These are phyloP conservation scores for Myotis lucifugus DNA, from an alignment of 2,113 vertebrate species.

Conservation along the genomic window DNA sequence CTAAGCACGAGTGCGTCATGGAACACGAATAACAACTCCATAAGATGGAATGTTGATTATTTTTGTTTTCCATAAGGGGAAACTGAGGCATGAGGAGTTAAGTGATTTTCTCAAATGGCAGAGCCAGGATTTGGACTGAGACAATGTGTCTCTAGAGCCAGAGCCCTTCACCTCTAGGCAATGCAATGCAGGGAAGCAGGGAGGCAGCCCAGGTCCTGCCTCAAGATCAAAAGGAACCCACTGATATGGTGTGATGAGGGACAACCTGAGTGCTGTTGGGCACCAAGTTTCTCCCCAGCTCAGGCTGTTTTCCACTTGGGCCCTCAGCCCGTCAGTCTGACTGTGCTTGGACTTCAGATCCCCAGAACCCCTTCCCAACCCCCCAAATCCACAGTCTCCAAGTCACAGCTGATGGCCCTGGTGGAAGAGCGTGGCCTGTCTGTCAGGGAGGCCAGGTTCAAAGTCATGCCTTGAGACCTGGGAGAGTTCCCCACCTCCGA, in stretches of 20 bases:
- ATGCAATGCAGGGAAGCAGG: neutral
- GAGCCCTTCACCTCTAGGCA: neutral
- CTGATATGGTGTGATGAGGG: neutral
- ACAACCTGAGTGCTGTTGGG: neutral
- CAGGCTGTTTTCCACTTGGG: neutral
- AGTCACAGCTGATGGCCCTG: neutral
- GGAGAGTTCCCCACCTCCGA: neutral
- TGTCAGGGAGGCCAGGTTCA: neutral
- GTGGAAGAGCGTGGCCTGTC: neutral
- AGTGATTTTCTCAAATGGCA: neutral
- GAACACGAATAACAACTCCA: neutral
- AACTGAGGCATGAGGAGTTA: neutral
- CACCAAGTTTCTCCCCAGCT: neutral
- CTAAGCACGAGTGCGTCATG: neutral
- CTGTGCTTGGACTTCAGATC: neutral
- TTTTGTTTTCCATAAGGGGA: neutral
- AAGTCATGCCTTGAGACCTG: neutral
- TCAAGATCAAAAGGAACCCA: neutral
- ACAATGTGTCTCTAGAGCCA: neutral
- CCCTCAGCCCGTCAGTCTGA: neutral
- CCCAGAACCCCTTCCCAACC: neutral
- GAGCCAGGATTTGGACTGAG: neutral
- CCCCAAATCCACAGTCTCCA: neutral
- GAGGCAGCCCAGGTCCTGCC: neutral
- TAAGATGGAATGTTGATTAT: neutral